Evolutionary conservation across 2,888 invertebrate genomes (phyloP).

Genomic region (Macrosiphum euphorbiae): DNA sequence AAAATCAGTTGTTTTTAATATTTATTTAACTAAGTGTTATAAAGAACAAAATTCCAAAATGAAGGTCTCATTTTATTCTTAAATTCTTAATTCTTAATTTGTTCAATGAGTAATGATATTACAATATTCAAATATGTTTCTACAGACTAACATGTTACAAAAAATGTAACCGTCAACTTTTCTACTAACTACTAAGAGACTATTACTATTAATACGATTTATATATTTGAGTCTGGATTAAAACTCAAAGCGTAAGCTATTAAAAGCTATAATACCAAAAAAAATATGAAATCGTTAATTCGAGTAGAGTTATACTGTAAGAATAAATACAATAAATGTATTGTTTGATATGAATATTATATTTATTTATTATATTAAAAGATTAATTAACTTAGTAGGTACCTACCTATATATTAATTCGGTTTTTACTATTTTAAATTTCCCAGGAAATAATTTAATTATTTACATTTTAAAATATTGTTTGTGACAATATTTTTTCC

Average conservation of each 20-base stretch:
- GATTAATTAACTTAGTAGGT: background rate
- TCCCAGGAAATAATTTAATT: background rate
- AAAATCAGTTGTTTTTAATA: background rate
- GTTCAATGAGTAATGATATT: background rate
- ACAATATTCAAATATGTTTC: background rate
- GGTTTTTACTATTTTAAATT: background rate
- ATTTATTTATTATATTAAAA: background rate
- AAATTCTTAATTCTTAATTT: too few species aligned
- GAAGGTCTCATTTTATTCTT: background rate
- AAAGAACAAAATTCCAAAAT: background rate
- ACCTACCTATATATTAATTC: background rate
- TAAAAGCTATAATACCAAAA: background rate
- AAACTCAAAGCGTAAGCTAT: background rate
- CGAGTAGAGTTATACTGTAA: background rate
- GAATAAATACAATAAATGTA: background rate
- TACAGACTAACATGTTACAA: background rate
- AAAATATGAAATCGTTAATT: background rate
- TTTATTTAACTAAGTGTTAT: background rate
- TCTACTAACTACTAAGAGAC: background rate
- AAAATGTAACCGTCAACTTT: background rate
- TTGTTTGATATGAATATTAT: background rate
- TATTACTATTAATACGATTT: background rate
- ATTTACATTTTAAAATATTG: background rate
- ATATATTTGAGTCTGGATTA: background rate
- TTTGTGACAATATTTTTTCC: background rate